phyloP scores from a whole-genome alignment of 2,797 vertebrate species.

The Malurus leucopterus region DNA sequence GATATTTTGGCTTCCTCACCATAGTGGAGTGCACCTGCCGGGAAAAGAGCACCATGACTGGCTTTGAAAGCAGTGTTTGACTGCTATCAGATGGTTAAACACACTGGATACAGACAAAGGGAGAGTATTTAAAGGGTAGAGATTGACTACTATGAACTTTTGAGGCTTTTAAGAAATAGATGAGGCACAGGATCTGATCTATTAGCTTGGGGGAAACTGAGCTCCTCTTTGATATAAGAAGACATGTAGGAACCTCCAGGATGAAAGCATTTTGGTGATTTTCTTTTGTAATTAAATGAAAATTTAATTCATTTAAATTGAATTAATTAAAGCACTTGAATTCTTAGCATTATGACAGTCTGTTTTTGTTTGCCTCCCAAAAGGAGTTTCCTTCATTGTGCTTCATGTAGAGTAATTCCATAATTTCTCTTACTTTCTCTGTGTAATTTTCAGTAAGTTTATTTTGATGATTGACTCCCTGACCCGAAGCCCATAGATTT shows the following conservation, averaged over 20 bases:
- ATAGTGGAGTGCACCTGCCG: background rate
- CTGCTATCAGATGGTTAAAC: background rate
- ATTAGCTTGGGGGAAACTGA: background rate
- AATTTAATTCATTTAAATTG: too few species aligned
- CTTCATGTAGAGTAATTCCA: background rate
- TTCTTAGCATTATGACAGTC: background rate
- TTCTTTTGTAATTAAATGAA: background rate
- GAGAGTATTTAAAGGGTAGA: background rate
- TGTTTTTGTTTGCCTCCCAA: background rate
- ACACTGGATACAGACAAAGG: background rate
- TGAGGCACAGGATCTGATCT: fast-evolving
- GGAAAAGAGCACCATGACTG: fast-evolving
- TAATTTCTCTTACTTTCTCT: background rate
- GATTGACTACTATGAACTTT: background rate
- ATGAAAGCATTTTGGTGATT: background rate
- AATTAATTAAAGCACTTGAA: background rate
- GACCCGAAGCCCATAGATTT: background rate
- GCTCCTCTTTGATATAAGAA: background rate
- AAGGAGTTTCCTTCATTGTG: background rate
- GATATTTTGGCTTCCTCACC: background rate
- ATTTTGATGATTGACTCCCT: background rate
- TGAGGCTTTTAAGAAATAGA: background rate
- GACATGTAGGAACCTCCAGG: background rate
- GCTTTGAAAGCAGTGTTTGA: background rate
- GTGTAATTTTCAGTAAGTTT: background rate